Evolutionary conservation across 2,113 vertebrate species (phyloP).

Genomic region (Cebus imitator): DNA sequence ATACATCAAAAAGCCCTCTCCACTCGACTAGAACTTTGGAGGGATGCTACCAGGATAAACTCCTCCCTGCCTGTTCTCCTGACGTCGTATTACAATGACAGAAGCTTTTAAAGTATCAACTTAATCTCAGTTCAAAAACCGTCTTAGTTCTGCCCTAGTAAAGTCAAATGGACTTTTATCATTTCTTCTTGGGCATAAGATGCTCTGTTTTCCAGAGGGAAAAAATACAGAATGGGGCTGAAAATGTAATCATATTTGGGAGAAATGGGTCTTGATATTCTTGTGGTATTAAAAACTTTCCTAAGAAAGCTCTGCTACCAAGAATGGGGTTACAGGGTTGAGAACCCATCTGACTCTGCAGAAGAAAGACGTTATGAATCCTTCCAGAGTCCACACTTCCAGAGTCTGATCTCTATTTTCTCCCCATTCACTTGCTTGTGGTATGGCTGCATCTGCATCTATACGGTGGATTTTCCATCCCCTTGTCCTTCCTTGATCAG

Average conservation of each 20-base stretch:
- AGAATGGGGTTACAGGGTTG: background rate
- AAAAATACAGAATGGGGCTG: constrained; percentile 70
- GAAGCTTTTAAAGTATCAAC: constrained; percentile 71
- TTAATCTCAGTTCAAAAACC: constrained; percentile 74
- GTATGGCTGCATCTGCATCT: rapidly evolving
- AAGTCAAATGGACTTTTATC: constrained; percentile 78
- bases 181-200: constrained; percentile 67
- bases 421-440: rapidly evolving
- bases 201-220: constrained; percentile 61
- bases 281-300: constrained; percentile 31
- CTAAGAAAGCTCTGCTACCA: background rate
- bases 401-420: rapidly evolving
- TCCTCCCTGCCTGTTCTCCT: constrained; percentile 73
- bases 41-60: background rate
- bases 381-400: no score
- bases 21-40: constrained; percentile 58
- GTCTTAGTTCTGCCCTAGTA: constrained; percentile 66
- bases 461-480: rapidly evolving
- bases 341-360: background rate
- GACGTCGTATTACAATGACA: constrained; percentile 75
- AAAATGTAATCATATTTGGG: constrained; percentile 54
- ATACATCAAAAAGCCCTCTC: constrained; percentile 78
- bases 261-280: constrained; percentile 50
- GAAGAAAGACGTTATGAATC: no score
- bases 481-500: background rate